Conservation (phyloP, 1,140 invertebrate genomes). For the Drosophila bocki region DNA sequence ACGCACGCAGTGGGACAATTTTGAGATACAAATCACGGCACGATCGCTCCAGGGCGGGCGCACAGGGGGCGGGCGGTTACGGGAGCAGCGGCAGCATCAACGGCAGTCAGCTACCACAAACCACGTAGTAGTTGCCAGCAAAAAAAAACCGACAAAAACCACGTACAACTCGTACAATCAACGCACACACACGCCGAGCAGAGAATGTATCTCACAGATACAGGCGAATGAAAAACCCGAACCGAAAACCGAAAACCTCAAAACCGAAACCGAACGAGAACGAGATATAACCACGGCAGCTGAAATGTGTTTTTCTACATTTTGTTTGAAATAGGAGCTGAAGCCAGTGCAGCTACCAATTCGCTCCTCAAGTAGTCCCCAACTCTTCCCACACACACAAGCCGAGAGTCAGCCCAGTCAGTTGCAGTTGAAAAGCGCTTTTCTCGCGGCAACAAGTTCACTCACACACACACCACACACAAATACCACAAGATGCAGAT, state of each 20-base stretch:
- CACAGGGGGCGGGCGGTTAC: conserved; percentile 52
- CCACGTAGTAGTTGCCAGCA: conserved; percentile 71
- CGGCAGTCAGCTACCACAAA: conserved; percentile 76
- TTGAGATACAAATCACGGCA: conserved; percentile 49
- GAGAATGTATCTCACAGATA: conserved; percentile 34
- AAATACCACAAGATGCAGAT: conserved; percentile 22
- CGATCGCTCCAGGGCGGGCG: conserved; percentile 28
- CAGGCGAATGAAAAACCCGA: conserved; percentile 34
- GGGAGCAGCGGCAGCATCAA: conserved; percentile 69
- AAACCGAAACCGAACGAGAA: conserved; percentile 45
- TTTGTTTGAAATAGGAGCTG: conserved; percentile 85
- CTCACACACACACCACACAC: conserved; percentile 36
- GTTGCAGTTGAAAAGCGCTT: conserved; percentile 70
- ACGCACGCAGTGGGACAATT: conserved; percentile 40
- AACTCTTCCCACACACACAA: conserved; percentile 84
- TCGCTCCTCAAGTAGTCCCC: conserved; percentile 85
- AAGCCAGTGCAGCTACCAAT: conserved; percentile 85
- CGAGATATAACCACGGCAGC: conserved; percentile 75
- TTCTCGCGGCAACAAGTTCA: conserved; percentile 79
- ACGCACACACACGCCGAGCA: conserved; percentile 7
- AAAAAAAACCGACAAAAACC: conserved; percentile 37
- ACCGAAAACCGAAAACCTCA: conserved; percentile 39
- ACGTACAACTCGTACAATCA: conserved; percentile 37
- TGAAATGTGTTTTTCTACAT: conserved; percentile 85
- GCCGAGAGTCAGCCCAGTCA: conserved; percentile 26